Percentiles rank a stretch among this genome's conserved stretches.
These are phyloP conservation scores for Stomorhina lunata DNA, from an alignment of 2,888 invertebrate genomes.

Conservation along the genomic window DNA sequence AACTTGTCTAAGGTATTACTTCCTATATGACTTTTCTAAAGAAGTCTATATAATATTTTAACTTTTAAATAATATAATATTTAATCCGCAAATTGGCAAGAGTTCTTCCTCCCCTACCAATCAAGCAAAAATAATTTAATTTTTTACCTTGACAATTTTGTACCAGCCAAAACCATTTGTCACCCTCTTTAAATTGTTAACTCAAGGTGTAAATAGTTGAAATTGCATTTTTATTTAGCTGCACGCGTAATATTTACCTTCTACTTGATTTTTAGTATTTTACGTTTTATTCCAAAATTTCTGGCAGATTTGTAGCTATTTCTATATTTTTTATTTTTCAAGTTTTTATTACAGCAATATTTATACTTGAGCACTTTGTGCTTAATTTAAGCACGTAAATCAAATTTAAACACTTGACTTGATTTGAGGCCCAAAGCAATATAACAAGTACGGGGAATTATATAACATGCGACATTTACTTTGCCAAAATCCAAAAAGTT, in stretches of 20 bases:
- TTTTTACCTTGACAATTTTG: neutral
- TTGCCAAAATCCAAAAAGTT: conserved; percentile 61
- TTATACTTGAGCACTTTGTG: conserved; percentile 18
- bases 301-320: neutral
- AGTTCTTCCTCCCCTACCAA: neutral
- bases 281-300: conserved; percentile 1
- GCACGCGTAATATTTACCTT: conserved; percentile 40
- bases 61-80: too few species aligned
- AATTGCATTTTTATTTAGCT: conserved; percentile 47
- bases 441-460: conserved; percentile 60
- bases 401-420: conserved; percentile 78
- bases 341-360: neutral
- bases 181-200: conserved; percentile 1
- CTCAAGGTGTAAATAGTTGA: conserved; percentile 43
- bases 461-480: conserved; percentile 64
- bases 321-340: neutral
- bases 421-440: conserved; percentile 69
- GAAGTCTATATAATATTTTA: too few species aligned
- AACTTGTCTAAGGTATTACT: too few species aligned
- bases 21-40: too few species aligned
- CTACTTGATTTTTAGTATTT: conserved; percentile 24
- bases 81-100: conserved; percentile 22
- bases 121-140: neutral
- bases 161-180: conserved; percentile 7
- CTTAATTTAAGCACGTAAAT: conserved; percentile 71